Percentiles rank a stretch among this genome's conserved stretches.
Conservation (phyloP, 2,888 invertebrate species). For the Tipula vernalis region DNA sequence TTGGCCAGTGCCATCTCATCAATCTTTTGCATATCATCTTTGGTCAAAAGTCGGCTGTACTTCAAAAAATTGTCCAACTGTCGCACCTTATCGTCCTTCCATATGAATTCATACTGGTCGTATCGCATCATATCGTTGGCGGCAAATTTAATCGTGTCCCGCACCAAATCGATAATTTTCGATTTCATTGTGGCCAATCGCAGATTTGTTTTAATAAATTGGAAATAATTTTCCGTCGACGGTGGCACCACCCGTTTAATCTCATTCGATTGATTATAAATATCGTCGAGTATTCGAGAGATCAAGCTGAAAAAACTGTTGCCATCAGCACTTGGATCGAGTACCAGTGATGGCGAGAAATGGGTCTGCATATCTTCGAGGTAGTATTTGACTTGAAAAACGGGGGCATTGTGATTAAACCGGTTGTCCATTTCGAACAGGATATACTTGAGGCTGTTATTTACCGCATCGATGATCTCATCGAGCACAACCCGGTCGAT, state of each 20-base stretch:
- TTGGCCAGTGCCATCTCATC: not conserved
- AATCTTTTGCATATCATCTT: constrained; percentile 44
- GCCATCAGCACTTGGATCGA: not conserved
- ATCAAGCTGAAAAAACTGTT: not conserved
- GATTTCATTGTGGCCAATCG: not conserved
- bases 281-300: not conserved
- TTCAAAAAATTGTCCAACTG: constrained; percentile 63
- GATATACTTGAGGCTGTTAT: constrained; percentile 24
- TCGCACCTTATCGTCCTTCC: constrained; percentile 66
- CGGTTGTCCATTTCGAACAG: constrained; percentile 30
- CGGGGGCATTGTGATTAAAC: constrained; percentile 38
- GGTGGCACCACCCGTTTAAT: not conserved
- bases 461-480: not conserved
- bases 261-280: not conserved
- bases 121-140: constrained; percentile 33
- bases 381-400: constrained; percentile 65
- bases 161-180: not conserved
- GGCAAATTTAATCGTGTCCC: not conserved
- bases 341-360: constrained; percentile 43
- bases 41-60: constrained; percentile 58
- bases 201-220: not conserved
- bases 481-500: not conserved
- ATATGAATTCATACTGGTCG: constrained; percentile 61
- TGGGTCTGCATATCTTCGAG: constrained; percentile 58
- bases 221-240: not conserved